Percentiles rank a stretch among this genome's conserved stretches.
These are phyloP conservation scores for Xerus inauris DNA, from an alignment of 2,113 vertebrate genomes.

Conservation along the genomic window DNA sequence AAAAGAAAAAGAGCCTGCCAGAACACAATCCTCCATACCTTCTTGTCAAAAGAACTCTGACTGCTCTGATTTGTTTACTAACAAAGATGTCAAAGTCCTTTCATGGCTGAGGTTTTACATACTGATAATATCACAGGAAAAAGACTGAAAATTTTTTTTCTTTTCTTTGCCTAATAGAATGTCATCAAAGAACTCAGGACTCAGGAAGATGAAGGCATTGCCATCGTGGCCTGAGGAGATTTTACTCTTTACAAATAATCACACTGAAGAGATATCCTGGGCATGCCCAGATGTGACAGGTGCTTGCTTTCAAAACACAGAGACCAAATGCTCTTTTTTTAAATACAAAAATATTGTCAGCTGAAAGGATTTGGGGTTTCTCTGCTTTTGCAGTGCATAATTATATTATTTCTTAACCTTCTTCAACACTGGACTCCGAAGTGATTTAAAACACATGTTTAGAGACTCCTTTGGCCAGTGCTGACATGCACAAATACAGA, in stretches of 20 bases:
- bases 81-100: conserved; percentile 70
- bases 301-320: not conserved
- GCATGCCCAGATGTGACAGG: not conserved
- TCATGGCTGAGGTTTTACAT: conserved; percentile 58
- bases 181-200: not conserved
- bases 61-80: conserved; percentile 72
- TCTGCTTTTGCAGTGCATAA: not conserved
- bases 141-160: not conserved
- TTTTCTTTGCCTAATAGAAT: conserved; percentile 44
- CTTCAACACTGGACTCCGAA: not conserved
- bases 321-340: not conserved
- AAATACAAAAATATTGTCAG: not conserved
- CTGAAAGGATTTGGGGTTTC: not conserved
- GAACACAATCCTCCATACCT: not conserved
- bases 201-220: not conserved
- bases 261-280: not conserved
- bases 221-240: not conserved
- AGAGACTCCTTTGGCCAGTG: not conserved
- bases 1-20: not conserved
- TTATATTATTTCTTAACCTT: conserved; percentile 16
- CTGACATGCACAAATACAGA: conserved; percentile 3
- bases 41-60: conserved; percentile 62
- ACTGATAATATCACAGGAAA: conserved; percentile 25
- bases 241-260: conserved; percentile 6
- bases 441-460: not conserved